Evolutionary conservation across 2,797 vertebrate genomes (phyloP).

Genomic region (Falco naumanni): DNA sequence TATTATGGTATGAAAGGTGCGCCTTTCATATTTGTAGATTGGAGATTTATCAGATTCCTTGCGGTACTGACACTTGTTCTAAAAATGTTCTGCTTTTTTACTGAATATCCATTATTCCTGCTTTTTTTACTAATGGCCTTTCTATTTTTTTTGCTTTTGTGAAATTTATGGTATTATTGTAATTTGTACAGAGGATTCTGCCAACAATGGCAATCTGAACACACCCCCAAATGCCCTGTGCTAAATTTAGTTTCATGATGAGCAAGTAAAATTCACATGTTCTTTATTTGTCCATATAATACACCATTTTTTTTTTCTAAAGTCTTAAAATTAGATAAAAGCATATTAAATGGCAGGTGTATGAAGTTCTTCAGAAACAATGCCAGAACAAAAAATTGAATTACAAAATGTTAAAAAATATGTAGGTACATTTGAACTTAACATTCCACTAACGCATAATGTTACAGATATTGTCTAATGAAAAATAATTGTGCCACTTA

Average conservation of each 20-base stretch:
- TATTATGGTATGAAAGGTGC: neutral
- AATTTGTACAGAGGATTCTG: neutral
- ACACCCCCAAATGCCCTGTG: neutral
- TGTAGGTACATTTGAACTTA: slow-evolving; percentile 81
- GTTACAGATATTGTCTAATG: slow-evolving; percentile 82
- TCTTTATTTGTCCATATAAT: slow-evolving; percentile 96
- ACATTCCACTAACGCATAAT: slow-evolving; percentile 83
- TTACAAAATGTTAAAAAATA: slow-evolving; percentile 91
- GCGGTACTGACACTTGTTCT: neutral
- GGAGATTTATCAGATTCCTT: neutral
- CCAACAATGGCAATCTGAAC: neutral
- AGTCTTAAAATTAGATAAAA: slow-evolving; percentile 88
- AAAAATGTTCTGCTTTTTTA: neutral
- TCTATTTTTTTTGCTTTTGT: neutral
- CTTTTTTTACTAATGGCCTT: neutral
- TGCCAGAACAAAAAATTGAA: slow-evolving; percentile 82
- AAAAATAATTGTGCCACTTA: slow-evolving; percentile 90
- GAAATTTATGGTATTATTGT: neutral
- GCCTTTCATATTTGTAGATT: accelerated
- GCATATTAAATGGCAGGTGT: slow-evolving; percentile 88
- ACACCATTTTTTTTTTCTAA: slow-evolving; percentile 80
- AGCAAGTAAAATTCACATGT: slow-evolving; percentile 93
- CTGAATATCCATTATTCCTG: neutral
- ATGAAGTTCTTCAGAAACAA: slow-evolving; percentile 88
- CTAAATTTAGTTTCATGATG: slow-evolving; percentile 81